These are phyloP conservation scores for Pinctada fucata DNA, from an alignment of 2,888 invertebrate species.

Conservation along the genomic window DNA sequence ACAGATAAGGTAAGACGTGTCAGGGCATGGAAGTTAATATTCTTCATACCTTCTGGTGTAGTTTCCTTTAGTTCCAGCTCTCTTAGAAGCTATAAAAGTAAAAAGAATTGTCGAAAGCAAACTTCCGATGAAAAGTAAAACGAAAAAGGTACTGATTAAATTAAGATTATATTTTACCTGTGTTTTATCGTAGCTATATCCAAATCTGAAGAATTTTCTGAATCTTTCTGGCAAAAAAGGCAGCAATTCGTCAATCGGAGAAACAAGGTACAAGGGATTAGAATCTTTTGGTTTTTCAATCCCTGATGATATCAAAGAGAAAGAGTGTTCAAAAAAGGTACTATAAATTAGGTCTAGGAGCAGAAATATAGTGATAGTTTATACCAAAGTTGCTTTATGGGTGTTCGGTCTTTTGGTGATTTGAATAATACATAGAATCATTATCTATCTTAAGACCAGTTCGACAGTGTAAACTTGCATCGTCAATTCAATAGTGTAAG, in stretches of 20 bases:
- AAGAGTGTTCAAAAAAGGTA: background rate
- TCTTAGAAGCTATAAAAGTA: too few relatives aligned
- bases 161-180: conserved; percentile 8
- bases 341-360: background rate
- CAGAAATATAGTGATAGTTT: background rate
- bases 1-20: background rate
- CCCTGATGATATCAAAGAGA: conserved; percentile 29
- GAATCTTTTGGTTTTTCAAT: conserved; percentile 45
- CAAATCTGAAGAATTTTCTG: conserved; percentile 42
- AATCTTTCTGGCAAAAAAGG: conserved; percentile 48
- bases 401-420: too few relatives aligned
- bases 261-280: conserved; percentile 41
- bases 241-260: conserved; percentile 47
- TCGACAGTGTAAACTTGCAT: too few relatives aligned
- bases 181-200: conserved; percentile 38
- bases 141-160: too few relatives aligned
- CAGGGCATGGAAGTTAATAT: background rate
- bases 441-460: too few relatives aligned
- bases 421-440: too few relatives aligned
- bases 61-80: background rate
- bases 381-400: too few relatives aligned
- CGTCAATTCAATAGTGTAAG: too few relatives aligned
- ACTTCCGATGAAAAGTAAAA: too few relatives aligned
- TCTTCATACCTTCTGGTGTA: background rate
- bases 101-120: too few relatives aligned